These are phyloP conservation scores for Pteria penguin DNA, from an alignment of 2,888 invertebrate genomes.

Conservation along the genomic window DNA sequence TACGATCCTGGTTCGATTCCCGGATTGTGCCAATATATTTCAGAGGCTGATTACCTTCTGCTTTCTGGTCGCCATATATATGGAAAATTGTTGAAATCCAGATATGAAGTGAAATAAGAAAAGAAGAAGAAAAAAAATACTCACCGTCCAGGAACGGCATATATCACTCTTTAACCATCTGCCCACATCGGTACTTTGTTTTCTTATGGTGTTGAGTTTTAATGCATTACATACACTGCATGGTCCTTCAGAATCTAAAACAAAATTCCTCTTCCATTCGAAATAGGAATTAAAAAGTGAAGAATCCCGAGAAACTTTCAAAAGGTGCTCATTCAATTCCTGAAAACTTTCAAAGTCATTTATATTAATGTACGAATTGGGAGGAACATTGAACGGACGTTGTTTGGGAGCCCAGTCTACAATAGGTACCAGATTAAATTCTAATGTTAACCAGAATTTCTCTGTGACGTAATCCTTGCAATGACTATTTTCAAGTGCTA, in stretches of 20 bases:
- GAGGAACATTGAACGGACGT: conserved; percentile 23
- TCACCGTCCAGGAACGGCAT: conserved; percentile 50
- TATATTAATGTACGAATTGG: conserved; percentile 54
- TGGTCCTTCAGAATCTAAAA: conserved; percentile 40
- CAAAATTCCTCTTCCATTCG: conserved; percentile 53
- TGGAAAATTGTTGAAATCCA: too few relatives aligned
- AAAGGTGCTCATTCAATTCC: conserved; percentile 49
- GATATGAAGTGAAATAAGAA: too few relatives aligned
- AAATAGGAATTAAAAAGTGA: conserved; percentile 65
- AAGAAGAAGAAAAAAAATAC: too few relatives aligned
- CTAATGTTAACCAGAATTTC: conserved; percentile 63
- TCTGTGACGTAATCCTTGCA: conserved; percentile 69
- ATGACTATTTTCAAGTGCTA: conserved; percentile 65
- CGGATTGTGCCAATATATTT: too few relatives aligned
- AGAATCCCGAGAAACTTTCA: conserved; percentile 51
- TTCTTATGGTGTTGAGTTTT: conserved; percentile 47
- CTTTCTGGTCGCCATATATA: too few relatives aligned
- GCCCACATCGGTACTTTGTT: conserved; percentile 54
- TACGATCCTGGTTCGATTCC: too few relatives aligned
- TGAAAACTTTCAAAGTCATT: conserved; percentile 51
- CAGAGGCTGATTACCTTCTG: too few relatives aligned
- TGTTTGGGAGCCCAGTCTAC: conserved; percentile 59
- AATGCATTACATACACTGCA: conserved; percentile 63
- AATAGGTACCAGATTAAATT: conserved; percentile 61
- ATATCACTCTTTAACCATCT: conserved; percentile 54